Evolutionary conservation across 2,113 vertebrate species (phyloP), one percentile per base, ranked within the genome.

Genomic region (Genyomyrus donnyi): DNA sequence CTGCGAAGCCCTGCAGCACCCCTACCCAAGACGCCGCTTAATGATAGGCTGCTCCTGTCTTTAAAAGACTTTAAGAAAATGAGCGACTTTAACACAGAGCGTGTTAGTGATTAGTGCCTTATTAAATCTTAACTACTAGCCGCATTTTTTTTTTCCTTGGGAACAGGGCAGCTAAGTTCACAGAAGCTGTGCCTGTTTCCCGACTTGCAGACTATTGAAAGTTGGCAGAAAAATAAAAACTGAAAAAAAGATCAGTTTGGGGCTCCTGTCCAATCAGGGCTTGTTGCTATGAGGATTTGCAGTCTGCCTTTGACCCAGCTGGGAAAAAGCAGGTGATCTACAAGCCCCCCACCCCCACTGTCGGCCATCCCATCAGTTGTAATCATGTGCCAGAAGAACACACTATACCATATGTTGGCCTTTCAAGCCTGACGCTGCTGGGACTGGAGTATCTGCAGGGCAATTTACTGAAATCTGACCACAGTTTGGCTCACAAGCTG

Each of bases 261-360:
- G 91, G 90, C 91, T 90, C 89, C 89, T 9, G 1, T 91, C 96
- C 96, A 96, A 96, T 96, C 93, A 89, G 90, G 92, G 46, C 91
- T 94, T 96, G 96, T 96, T 96, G 96, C 96, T 96, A 96, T 95
- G 96, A 94, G 94, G 90, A 74, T 92, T 93, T 91, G 90, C 90
- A 91, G 92, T 95, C 94, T 95, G 94, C 95, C 95, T 95, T 95
- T 95, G 35, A 62, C 46, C 45, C 2, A 21, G 27, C 19, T 70
- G 95, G 94, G 92, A 91, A 89, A 91, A 94, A 39, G 83, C 58
- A 70, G 24, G 56, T n/a, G 58, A 50, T 58, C 17, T 42, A 80
- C 35, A 7, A 39, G 17, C 4, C 13, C 70, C 66, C 62, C 56
- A 24, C 56, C 56, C 17, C n/a, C 52, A 49, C 70, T 3, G 31